Evolutionary conservation across 2,113 vertebrate genomes (phyloP), one percentile per base, ranked within the genome.

Genomic region (Puntigrus tetrazona): DNA sequence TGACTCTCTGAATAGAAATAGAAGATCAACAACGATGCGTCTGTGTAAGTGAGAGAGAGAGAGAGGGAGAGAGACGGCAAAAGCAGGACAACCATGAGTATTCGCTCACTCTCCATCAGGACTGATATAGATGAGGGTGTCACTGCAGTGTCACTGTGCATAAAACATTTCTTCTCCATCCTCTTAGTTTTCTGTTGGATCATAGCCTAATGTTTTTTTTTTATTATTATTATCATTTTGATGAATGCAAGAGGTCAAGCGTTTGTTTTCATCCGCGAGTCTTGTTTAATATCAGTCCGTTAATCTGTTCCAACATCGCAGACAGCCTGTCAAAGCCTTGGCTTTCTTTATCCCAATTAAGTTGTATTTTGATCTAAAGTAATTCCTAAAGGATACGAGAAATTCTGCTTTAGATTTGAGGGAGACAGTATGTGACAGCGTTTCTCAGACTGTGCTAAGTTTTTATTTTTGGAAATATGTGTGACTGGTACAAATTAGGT

Each of bases 81-180:
- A 55, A 22, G 52, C 22, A 88, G 38, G 85, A 89, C 85, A 61
- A 83, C 90, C 89, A 84, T 38, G 81, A 85, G 84, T 87, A 87
- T 86, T 87, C 85, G 47, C 87, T 83, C 70, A 82, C 80, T 84
- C 45, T 78, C 43, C 83, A 88, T 57, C 36, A 83, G 85, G 85
- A 86, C 84, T 82, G 84, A 86, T 84, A 81, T 59, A 86, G 78
- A 87, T 61, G 89, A 91, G 86, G 82, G 90, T 86, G 87, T 92
- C 91, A 92, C 89, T 93, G 90, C 92, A 80, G 90, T 86, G 87
- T 92, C 91, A 92, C 90, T 93, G 90, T 93, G 90, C 91, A 93
- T 92, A 89, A 90, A 92, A 91, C 92, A 93, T 92, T 92, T 94
- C 93, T 88, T 67, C n/a, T 69, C 74, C 83, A 91, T 91, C 25